Evolutionary conservation across 2,888 invertebrate genomes (phyloP), one percentile per base, ranked within the genome.

Genomic region (Marasmarcha lunaedactyla): DNA sequence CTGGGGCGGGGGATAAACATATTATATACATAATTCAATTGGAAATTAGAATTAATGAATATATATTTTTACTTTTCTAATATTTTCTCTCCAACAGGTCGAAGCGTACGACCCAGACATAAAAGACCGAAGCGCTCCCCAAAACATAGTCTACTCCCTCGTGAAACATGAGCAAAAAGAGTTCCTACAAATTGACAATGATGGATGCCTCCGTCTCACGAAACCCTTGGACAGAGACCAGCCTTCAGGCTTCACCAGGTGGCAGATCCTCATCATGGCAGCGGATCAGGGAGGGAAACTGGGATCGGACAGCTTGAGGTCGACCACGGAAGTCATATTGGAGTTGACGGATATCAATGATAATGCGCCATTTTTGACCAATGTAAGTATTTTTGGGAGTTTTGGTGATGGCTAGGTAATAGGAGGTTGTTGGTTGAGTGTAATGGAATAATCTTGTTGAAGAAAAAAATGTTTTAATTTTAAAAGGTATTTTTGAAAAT

Each of bases 151-250:
- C 0, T 94, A 92, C 53, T 89, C 85, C 9, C 84, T 92, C 37
- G 90, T 91, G 1, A 90, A 90, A 43, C 87, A 88, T 20, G 89
- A 91, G 37, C 90, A 92, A 47, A 87, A 87, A 43, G 88, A 89
- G 36, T 86, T 90, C 47, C 83, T 95, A 9, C 86, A 85, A 38
- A 92, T 95, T 33, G 88, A 91, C 54, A 88, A 89, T 42, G 78
- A 85, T 10, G 95, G 94, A 0, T 95, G 94, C 57, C 85, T 94
- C 37, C 84, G 83, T 7, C 67, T 92, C 39, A 89, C 88, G 12
- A 91, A 90, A 60, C 91, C 92, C 0, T 72, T 98, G 36, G 96
- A 98, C 69, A 86, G 97, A 12, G 98, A 98, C 72, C 89, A 89
- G 37, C 97, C 97, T 0, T 84, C 90, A 49, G 97, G 98, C 0